Conservation (phyloP, 2,113 vertebrate species). For the Apaloderma vittatum region DNA sequence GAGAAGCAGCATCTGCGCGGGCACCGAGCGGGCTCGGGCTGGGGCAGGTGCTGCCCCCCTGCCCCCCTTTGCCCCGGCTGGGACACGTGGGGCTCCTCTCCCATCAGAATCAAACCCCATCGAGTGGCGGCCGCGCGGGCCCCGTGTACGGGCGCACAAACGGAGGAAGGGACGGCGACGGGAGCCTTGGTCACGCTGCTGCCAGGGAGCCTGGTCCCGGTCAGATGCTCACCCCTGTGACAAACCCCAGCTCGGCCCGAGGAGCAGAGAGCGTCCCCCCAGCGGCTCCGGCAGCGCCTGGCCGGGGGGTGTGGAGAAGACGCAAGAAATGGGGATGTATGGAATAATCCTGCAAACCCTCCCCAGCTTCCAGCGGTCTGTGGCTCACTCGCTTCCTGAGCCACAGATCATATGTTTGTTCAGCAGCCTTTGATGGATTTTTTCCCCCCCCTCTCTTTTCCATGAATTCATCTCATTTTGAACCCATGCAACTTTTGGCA, state of each 20-base stretch:
- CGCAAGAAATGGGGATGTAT: not conserved
- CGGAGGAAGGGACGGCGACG: not conserved
- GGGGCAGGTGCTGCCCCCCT: not conserved
- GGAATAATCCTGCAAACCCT: not conserved
- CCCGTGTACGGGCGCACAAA: not conserved
- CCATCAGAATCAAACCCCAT: not conserved
- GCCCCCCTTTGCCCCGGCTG: not conserved
- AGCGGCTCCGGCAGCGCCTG: not conserved
- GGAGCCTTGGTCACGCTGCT: not conserved
- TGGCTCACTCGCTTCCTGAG: conserved; percentile 49
- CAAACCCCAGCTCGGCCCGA: not conserved
- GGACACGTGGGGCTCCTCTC: not conserved
- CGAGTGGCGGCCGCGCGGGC: not conserved
- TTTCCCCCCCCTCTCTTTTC: conserved; percentile 16
- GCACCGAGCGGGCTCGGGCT: not conserved
- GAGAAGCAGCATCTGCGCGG: not conserved
- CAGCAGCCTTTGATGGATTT: conserved; percentile 16
- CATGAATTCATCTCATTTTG: conserved; percentile 62
- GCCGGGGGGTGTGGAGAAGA: not conserved
- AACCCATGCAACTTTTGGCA: conserved; percentile 28
- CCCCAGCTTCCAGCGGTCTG: not conserved
- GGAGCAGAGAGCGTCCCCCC: not conserved
- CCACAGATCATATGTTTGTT: not conserved
- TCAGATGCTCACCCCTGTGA: not conserved
- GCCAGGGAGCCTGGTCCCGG: not conserved